Evolutionary conservation across 2,888 invertebrate genomes (phyloP).

Genomic region (Fragum sueziense): DNA sequence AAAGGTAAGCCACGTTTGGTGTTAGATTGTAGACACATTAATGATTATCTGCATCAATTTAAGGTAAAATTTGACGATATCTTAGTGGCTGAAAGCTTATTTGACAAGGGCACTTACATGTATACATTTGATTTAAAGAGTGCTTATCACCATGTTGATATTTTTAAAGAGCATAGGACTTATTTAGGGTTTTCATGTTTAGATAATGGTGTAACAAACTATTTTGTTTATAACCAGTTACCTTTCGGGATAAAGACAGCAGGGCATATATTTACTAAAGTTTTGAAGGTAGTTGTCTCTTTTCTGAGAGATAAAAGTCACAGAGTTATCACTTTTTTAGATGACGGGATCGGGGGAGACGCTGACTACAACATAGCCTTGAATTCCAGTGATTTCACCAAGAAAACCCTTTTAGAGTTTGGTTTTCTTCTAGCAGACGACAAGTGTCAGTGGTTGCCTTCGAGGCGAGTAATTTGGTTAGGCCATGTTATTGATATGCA

Average conservation of each 20-base stretch:
- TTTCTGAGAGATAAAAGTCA: conserved; percentile 31
- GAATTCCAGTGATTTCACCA: conserved; percentile 13
- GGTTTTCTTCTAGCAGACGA: conserved; percentile 61
- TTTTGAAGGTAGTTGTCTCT: conserved; percentile 36
- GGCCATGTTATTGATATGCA: conserved; percentile 45
- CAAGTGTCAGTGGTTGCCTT: conserved; percentile 54
- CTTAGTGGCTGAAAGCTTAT: conserved; percentile 26
- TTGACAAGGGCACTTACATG: conserved; percentile 21
- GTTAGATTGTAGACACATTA: conserved; percentile 44
- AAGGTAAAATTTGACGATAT: conserved; percentile 45
- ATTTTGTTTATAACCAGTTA: conserved; percentile 54
- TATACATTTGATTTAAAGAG: conserved; percentile 38
- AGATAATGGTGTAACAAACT: background rate
- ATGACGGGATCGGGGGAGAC: conserved; percentile 49
- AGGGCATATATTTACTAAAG: conserved; percentile 52
- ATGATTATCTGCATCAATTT: conserved; percentile 30
- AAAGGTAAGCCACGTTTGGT: conserved; percentile 31
- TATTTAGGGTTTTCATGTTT: conserved; percentile 19
- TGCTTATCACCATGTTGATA: conserved; percentile 36
- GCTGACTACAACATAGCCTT: conserved; percentile 9
- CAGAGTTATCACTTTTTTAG: conserved; percentile 50
- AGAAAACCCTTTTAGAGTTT: conserved; percentile 37
- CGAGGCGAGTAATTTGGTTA: conserved; percentile 41
- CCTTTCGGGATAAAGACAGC: conserved; percentile 50
- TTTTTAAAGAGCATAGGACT: conserved; percentile 17